Evolutionary conservation across 2,113 vertebrate genomes (phyloP), one percentile per base, ranked within the genome.

Genomic region (Epinephelus cyanopodus): DNA sequence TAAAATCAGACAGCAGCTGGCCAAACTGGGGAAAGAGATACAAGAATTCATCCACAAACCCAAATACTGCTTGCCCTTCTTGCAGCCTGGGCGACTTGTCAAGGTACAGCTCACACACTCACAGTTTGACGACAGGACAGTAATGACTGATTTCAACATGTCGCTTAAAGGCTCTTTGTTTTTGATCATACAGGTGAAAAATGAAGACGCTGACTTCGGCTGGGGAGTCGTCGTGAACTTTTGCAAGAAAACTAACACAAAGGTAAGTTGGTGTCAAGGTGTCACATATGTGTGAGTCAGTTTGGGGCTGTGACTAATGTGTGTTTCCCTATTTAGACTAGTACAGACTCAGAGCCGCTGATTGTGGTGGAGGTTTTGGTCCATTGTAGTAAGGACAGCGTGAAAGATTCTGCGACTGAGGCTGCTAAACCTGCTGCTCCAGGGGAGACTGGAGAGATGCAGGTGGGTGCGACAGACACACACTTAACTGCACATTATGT

Each of bases 221-320:
- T 99, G 98, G 98, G 98, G 98, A 33, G 96, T 98, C 7, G 96
- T 99, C 2, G 96, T 99, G n/a, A 99, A 99, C 94, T 99, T 99
- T 87, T 97, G 96, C 50, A 99, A 98, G 93, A 99, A 99, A 79
- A 90, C 97, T 0, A 99, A 99, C 33, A 96, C 97, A 63, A 99
- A 99, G 96, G 98, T 99, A 94, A 52, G 75, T 73, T 17, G 0
- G 5, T 65, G 14, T 45, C 33, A 4, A 4, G 1, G 4, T 14
- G 45, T 73, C 12, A 12, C 9, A 0, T 9, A 3, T 19, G 1
- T 21, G 42, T 47, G 6, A 61, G 27, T 25, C 2, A 0, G 3
- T 52, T 42, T 6, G 3, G 9, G 6, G 3, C 60, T 68, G 29
- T 71, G 68, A 56, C 48, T 87, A 14, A 79, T 5, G 6, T 4